phyloP scores from a whole-genome alignment of 2,888 invertebrate genomes.

The Tillus elongatus region DNA sequence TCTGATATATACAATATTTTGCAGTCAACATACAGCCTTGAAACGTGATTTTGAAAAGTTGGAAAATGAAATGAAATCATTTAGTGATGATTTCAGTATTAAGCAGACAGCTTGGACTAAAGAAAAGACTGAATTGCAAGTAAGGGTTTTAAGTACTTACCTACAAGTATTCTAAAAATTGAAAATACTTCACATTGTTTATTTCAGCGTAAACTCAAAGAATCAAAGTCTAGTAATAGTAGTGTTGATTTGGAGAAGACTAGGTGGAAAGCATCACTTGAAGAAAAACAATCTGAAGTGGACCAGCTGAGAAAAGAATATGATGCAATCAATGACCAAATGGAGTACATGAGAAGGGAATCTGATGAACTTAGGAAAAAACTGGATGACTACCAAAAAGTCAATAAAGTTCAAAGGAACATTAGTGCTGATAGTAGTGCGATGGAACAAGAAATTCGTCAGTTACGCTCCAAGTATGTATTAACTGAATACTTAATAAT shows the following conservation, averaged over 20 bases:
- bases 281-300: slow-evolving; percentile 66
- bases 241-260: slow-evolving; percentile 52
- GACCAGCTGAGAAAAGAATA: slow-evolving; percentile 60
- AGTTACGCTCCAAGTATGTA: slow-evolving; percentile 52
- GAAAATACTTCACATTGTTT: background rate
- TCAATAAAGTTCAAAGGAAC: slow-evolving; percentile 72
- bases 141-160: slow-evolving; percentile 35
- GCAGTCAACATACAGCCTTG: background rate
- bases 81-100: slow-evolving; percentile 54
- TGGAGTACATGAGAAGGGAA: slow-evolving; percentile 62
- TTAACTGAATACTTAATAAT: background rate
- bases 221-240: slow-evolving; percentile 24
- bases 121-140: slow-evolving; percentile 62
- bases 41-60: slow-evolving; percentile 51
- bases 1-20: no score
- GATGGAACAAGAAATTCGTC: slow-evolving; percentile 66
- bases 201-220: slow-evolving; percentile 44
- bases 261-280: slow-evolving; percentile 58
- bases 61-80: slow-evolving; percentile 54
- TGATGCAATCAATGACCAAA: slow-evolving; percentile 59
- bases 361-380: slow-evolving; percentile 73
- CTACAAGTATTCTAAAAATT: slow-evolving; percentile 9
- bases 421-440: slow-evolving; percentile 66
- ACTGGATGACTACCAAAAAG: slow-evolving; percentile 75
- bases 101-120: slow-evolving; percentile 62